phyloP scores from a whole-genome alignment of 2,888 invertebrate genomes.

The Artemia sinica region DNA sequence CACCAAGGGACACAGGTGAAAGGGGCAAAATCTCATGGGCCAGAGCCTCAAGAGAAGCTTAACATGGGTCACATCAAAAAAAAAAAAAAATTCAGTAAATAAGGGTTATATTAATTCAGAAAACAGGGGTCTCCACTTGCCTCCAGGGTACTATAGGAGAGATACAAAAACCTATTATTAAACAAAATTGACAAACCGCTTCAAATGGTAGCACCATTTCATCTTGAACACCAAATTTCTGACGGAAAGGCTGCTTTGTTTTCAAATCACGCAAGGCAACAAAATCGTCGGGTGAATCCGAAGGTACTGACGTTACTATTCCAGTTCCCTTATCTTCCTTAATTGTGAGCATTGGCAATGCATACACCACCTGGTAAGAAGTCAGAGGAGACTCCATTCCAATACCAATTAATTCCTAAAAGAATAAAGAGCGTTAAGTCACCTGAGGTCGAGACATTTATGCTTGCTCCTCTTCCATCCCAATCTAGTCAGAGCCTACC shows the following conservation, averaged over 20 bases:
- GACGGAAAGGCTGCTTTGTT: slow-evolving; percentile 67
- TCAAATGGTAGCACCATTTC: slow-evolving; percentile 54
- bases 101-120: no score
- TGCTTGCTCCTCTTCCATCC: no score
- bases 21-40: no score
- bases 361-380: slow-evolving; percentile 62
- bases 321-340: slow-evolving; percentile 97
- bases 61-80: no score
- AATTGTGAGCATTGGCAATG: slow-evolving; percentile 92
- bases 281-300: slow-evolving; percentile 96
- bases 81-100: no score
- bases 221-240: slow-evolving; percentile 74
- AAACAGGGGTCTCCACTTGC: not conserved
- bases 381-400: slow-evolving; percentile 69
- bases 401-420: slow-evolving; percentile 58
- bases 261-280: slow-evolving; percentile 86
- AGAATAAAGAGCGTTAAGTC: slow-evolving; percentile 15
- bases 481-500: no score
- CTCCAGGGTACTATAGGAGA: not conserved
- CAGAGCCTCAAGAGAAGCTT: no score
- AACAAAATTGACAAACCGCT: slow-evolving; percentile 36
- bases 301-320: slow-evolving; percentile 91
- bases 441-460: no score
- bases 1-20: no score
- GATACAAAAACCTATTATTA: not conserved